Conservation (phyloP, 2,888 invertebrate species). For the Antheraea assamensis region DNA sequence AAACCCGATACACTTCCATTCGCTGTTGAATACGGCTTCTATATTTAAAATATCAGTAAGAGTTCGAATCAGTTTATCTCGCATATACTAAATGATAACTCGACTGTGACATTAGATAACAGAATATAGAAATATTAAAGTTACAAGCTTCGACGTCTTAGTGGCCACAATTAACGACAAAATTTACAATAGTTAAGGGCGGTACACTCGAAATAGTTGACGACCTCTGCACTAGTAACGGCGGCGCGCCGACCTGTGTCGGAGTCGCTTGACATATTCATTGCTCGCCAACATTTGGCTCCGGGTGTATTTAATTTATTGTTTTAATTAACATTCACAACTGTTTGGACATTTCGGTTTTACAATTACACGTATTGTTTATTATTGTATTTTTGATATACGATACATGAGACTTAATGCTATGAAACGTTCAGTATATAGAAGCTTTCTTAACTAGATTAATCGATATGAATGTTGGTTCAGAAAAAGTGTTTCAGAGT, state of each 20-base stretch:
- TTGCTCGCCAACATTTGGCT: slow-evolving; percentile 60
- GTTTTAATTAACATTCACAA: slow-evolving; percentile 68
- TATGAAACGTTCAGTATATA: slow-evolving; percentile 13
- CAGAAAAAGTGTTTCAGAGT: too few species aligned
- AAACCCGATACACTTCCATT: too few species aligned
- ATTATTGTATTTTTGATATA: slow-evolving; percentile 57
- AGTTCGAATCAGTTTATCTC: too few species aligned
- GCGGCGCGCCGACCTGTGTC: slow-evolving; percentile 53
- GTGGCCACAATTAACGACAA: slow-evolving; percentile 54
- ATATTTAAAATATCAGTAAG: too few species aligned
- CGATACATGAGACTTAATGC: slow-evolving; percentile 21
- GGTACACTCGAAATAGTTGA: slow-evolving; percentile 60
- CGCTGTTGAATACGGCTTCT: too few species aligned
- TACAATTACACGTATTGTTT: slow-evolving; percentile 53
- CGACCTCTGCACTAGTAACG: slow-evolving; percentile 64
- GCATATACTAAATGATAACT: too few species aligned
- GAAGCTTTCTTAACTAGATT: neutral
- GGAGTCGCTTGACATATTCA: slow-evolving; percentile 61
- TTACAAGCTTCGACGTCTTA: slow-evolving; percentile 32
- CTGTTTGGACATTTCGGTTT: slow-evolving; percentile 55
- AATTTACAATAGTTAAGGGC: slow-evolving; percentile 69
- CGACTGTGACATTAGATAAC: too few species aligned
- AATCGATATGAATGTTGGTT: too few species aligned
- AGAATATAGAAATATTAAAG: neutral
- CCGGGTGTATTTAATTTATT: slow-evolving; percentile 58